These are phyloP conservation scores for Endomychus coccineus DNA, from an alignment of 2,888 invertebrate genomes.

Conservation along the genomic window DNA sequence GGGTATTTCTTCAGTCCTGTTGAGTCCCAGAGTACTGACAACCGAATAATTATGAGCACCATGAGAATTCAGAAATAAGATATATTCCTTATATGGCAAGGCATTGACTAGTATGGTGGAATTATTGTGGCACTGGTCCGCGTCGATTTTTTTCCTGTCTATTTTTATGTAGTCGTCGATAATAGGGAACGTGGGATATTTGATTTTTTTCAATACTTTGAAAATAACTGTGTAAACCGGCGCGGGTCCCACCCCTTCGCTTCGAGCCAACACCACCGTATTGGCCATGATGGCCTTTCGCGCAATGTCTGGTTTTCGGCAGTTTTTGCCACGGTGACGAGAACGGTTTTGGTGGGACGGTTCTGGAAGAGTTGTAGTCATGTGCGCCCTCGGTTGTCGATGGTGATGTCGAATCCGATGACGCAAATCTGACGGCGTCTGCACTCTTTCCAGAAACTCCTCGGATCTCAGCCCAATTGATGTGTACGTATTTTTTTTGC, in stretches of 20 bases:
- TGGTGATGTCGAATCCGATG: constrained; percentile 30
- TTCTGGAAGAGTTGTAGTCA: constrained; percentile 11
- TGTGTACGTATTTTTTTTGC: constrained; percentile 33
- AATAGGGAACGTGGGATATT: constrained; percentile 45
- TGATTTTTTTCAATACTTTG: constrained; percentile 56
- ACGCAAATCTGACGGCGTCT: constrained; percentile 5
- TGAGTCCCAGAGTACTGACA: constrained; percentile 48
- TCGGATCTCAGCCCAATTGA: constrained; percentile 19
- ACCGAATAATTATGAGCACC: constrained; percentile 52
- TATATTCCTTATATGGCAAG: constrained; percentile 54
- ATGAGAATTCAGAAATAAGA: constrained; percentile 53
- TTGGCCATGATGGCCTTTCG: constrained; percentile 58
- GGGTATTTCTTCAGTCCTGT: constrained; percentile 24
- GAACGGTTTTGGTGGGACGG: constrained; percentile 20
- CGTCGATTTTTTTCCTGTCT: too few relatives aligned
- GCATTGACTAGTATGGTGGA: constrained; percentile 46
- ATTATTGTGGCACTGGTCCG: constrained; percentile 26
- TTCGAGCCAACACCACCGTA: constrained; percentile 60
- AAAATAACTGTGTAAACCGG: constrained; percentile 59
- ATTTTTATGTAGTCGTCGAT: constrained; percentile 46
- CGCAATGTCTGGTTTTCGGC: constrained; percentile 56
- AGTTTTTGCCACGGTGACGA: constrained; percentile 41
- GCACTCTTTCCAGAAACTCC: constrained; percentile 10
- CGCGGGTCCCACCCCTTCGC: constrained; percentile 52
- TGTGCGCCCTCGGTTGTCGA: constrained; percentile 26